phyloP scores from a whole-genome alignment of 2,888 invertebrate genomes.

The Myopa tessellatipennis region DNA sequence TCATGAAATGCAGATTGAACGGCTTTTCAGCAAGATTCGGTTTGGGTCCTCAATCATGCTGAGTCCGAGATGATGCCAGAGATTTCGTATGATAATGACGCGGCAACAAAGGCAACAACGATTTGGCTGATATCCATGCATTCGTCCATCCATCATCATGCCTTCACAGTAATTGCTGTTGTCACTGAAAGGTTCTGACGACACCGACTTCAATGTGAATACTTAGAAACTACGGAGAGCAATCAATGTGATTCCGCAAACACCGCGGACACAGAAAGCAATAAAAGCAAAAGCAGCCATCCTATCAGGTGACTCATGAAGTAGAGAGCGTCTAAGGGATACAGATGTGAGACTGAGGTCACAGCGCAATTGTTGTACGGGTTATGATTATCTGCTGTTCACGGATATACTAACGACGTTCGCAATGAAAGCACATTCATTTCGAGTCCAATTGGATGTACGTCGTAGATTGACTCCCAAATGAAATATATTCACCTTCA shows the following conservation, averaged over 20 bases:
- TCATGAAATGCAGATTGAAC: not conserved
- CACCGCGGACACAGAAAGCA: too few relatives aligned
- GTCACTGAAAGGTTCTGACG: not conserved
- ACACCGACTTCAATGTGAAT: not conserved
- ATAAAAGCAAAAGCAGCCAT: too few relatives aligned
- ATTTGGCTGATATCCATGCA: not conserved
- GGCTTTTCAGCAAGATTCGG: not conserved
- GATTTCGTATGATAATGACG: slow-evolving; percentile 32
- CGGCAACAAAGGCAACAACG: not conserved
- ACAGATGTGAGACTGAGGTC: too few relatives aligned
- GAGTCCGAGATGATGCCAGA: not conserved
- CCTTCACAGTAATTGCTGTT: slow-evolving; percentile 13
- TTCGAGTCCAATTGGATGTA: too few relatives aligned
- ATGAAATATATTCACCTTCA: too few relatives aligned
- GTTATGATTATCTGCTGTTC: too few relatives aligned
- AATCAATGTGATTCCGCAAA: too few relatives aligned
- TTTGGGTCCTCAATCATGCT: not conserved
- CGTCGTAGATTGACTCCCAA: too few relatives aligned
- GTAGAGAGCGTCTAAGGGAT: too few relatives aligned
- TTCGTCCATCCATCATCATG: slow-evolving; percentile 12
- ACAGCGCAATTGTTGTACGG: too few relatives aligned
- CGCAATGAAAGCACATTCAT: too few relatives aligned
- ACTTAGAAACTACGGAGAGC: not conserved
- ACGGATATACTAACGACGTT: too few relatives aligned
- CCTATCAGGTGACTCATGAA: not conserved